Evolutionary conservation across 2,797 vertebrate genomes (phyloP).

Genomic region (Ctenochaetus hawaiiensis): DNA sequence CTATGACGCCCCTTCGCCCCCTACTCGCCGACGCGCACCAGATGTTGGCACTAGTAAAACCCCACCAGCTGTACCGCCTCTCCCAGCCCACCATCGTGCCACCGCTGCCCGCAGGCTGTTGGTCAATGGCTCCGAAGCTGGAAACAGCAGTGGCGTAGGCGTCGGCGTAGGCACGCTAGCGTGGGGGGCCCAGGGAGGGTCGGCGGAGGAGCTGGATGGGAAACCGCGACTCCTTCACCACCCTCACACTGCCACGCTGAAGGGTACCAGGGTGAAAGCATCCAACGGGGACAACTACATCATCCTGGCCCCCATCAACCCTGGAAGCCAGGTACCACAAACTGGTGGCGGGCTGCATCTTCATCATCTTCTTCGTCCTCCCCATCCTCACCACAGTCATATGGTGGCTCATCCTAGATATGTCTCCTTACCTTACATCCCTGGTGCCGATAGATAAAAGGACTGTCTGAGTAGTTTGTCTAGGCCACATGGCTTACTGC

Average conservation of each 20-base stretch:
- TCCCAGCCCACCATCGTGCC: conserved; percentile 88
- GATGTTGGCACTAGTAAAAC: conserved; percentile 80
- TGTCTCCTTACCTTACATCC: conserved; percentile 82
- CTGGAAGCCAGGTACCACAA: conserved; percentile 92
- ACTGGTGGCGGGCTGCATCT: conserved; percentile 80
- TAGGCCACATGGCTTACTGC: conserved; percentile 43
- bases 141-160: conserved; percentile 26
- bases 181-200: conserved; percentile 83
- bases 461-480: conserved; percentile 63
- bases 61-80: conserved; percentile 77
- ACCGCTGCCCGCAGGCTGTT: conserved; percentile 86
- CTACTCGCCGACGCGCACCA: conserved; percentile 81
- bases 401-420: conserved; percentile 84
- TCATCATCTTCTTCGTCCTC: conserved; percentile 80
- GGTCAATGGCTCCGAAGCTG: conserved; percentile 83
- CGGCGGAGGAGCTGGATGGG: conserved; percentile 80
- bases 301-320: conserved; percentile 93
- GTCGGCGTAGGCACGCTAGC: conserved; percentile 71
- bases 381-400: conserved; percentile 78
- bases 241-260: conserved; percentile 82
- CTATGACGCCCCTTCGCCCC: conserved; percentile 88
- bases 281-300: conserved; percentile 93
- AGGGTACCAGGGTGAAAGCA: conserved; percentile 88
- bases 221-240: conserved; percentile 74
- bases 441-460: conserved; percentile 77